Evolutionary conservation across 2,113 vertebrate species (phyloP).

Genomic region (Hyla sarda): DNA sequence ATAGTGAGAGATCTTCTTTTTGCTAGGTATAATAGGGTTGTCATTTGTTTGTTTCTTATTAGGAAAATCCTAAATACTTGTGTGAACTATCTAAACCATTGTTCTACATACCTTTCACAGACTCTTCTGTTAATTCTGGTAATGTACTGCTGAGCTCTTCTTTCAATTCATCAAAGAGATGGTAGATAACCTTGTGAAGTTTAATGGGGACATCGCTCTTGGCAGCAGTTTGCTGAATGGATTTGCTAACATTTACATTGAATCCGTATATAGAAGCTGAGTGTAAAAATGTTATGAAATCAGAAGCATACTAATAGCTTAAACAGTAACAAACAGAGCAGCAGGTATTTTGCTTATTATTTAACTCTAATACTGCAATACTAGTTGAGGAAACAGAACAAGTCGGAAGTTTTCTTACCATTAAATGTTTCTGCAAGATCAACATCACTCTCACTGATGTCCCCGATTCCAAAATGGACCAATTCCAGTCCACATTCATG

Average conservation of each 20-base stretch:
- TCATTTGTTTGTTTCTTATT: too few relatives aligned
- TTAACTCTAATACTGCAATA: too few relatives aligned
- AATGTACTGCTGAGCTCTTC: constrained; percentile 82
- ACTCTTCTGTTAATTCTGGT: constrained; percentile 69
- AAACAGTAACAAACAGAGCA: too few relatives aligned
- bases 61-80: too few relatives aligned
- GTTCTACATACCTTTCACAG: constrained; percentile 69
- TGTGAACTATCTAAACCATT: not conserved
- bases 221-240: constrained; percentile 79
- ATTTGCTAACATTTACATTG: constrained; percentile 78
- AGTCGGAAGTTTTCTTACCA: constrained; percentile 69
- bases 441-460: constrained; percentile 89
- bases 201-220: constrained; percentile 81
- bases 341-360: too few relatives aligned
- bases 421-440: constrained; percentile 85
- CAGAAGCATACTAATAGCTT: too few relatives aligned
- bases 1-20: too few relatives aligned
- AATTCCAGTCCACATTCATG: constrained; percentile 86
- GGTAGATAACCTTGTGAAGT: constrained; percentile 88
- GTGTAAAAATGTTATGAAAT: constrained; percentile 29
- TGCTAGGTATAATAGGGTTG: too few relatives aligned
- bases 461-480: constrained; percentile 89
- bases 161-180: constrained; percentile 86
- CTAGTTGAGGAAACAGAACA: not conserved
- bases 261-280: constrained; percentile 91